A percentile compares a stretch with the other conserved stretches of the same genome.
Evolutionary conservation across 2,888 invertebrate genomes (phyloP).

Genomic region (Tortricodes alternella): DNA sequence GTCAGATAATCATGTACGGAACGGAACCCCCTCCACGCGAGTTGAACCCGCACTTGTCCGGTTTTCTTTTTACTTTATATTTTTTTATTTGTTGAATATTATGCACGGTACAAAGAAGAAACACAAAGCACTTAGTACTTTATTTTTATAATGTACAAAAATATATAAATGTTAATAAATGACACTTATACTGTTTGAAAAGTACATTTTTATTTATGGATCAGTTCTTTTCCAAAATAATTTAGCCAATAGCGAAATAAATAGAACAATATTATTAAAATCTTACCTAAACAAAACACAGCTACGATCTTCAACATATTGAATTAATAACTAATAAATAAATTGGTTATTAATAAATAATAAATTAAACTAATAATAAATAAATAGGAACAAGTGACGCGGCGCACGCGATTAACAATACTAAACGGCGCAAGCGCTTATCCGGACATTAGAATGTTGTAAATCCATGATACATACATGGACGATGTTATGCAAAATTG

Average conservation of each 20-base stretch:
- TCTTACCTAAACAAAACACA: slow-evolving; percentile 56
- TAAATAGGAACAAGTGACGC: slow-evolving; percentile 46
- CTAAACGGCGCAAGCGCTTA: slow-evolving; percentile 41
- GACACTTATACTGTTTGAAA: too few species aligned
- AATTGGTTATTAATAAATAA: slow-evolving; percentile 34
- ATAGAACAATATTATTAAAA: background rate
- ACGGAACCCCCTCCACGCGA: too few species aligned
- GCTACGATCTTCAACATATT: slow-evolving; percentile 55
- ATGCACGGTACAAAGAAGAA: too few species aligned
- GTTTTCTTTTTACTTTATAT: too few species aligned
- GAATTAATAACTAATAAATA: slow-evolving; percentile 31
- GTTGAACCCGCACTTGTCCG: too few species aligned
- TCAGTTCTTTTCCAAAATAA: too few species aligned
- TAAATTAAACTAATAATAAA: slow-evolving; percentile 37
- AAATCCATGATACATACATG: slow-evolving; percentile 41
- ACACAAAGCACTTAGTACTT: too few species aligned
- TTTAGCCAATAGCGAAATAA: background rate
- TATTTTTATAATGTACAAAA: too few species aligned
- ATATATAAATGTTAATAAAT: too few species aligned
- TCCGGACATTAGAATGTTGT: slow-evolving; percentile 54
- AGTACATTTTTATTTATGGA: too few species aligned
- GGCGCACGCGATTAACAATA: slow-evolving; percentile 51
- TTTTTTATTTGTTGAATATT: too few species aligned
- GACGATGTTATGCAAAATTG: slow-evolving; percentile 38
- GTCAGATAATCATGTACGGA: too few species aligned